Percentiles rank a stretch among this genome's conserved stretches.
Conservation (phyloP, 2,888 invertebrate species). For the Heliconius ismenius region DNA sequence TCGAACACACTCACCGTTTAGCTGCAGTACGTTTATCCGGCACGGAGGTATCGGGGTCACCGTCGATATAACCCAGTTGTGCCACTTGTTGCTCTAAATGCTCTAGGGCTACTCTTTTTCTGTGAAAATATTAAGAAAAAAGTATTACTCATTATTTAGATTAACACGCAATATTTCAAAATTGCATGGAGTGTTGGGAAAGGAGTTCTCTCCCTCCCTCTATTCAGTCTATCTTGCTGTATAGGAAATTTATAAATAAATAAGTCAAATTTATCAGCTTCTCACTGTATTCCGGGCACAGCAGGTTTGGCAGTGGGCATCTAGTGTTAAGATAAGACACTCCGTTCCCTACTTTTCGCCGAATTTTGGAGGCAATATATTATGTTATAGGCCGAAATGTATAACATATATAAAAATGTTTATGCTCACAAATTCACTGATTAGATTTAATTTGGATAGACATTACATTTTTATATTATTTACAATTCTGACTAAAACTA, state of each 20-base stretch:
- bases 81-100: constrained; percentile 84
- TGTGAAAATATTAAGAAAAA: constrained; percentile 38
- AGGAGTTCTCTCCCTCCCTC: neutral
- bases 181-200: neutral
- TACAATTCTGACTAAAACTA: no score
- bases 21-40: constrained; percentile 60
- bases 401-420: no score
- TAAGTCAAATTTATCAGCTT: no score
- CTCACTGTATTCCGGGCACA: no score
- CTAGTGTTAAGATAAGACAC: no score
- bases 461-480: no score
- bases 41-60: constrained; percentile 41
- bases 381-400: neutral
- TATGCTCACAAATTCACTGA: no score
- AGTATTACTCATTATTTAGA: neutral
- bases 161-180: neutral
- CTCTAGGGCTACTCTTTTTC: constrained; percentile 85
- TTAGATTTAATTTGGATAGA: no score
- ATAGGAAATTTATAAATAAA: no score
- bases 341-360: no score
- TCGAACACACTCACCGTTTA: constrained; percentile 35
- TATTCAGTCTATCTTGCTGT: neutral
- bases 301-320: no score
- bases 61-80: constrained; percentile 91
- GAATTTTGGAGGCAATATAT: no score